A percentile compares a stretch with the other conserved stretches of the same genome.
Conservation (phyloP, 2,797 vertebrate species). For the Protosalanx chinensis region DNA sequence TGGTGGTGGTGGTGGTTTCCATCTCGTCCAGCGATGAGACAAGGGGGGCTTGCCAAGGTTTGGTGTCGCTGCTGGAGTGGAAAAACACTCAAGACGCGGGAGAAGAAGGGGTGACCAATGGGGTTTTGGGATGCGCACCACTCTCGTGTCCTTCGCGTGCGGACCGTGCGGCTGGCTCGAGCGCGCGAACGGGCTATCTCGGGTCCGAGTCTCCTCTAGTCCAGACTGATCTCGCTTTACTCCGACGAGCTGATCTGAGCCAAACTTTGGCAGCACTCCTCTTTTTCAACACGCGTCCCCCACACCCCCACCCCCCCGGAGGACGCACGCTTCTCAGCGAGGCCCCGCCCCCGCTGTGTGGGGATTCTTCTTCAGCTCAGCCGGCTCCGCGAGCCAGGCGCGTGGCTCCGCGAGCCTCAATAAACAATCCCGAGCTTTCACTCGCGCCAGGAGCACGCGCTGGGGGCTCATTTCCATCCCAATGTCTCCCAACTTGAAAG, state of each 20-base stretch:
- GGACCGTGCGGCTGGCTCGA: conserved; percentile 70
- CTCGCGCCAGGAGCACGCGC: conserved; percentile 78
- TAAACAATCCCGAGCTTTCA: conserved; percentile 86
- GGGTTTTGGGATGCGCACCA: conserved; percentile 60
- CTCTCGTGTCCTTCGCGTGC: conserved; percentile 81
- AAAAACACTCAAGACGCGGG: conserved; percentile 18
- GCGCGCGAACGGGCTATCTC: conserved; percentile 24
- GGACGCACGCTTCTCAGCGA: conserved; percentile 76
- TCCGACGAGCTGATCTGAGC: conserved; percentile 78
- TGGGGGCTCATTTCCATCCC: conserved; percentile 81
- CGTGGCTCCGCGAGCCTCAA: conserved; percentile 85
- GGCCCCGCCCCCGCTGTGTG: conserved; percentile 78
- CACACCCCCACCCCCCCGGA: conserved; percentile 72
- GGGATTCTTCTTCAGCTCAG: conserved; percentile 62
- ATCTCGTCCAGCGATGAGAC: conserved; percentile 50
- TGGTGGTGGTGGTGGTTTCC: conserved; percentile 65
- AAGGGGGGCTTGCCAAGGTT: conserved; percentile 25
- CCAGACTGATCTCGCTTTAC: conserved; percentile 66
- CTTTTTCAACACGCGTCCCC: conserved; percentile 85
- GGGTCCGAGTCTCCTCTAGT: conserved; percentile 65
- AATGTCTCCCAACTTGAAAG: conserved; percentile 76
- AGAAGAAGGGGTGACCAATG: conserved; percentile 21
- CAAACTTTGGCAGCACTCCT: conserved; percentile 80
- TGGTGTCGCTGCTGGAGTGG: conserved; percentile 19
- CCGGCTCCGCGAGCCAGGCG: conserved; percentile 80